Percentiles rank a stretch among this genome's conserved stretches.
Conservation (phyloP, 2,113 vertebrate species). For the Charina bottae region DNA sequence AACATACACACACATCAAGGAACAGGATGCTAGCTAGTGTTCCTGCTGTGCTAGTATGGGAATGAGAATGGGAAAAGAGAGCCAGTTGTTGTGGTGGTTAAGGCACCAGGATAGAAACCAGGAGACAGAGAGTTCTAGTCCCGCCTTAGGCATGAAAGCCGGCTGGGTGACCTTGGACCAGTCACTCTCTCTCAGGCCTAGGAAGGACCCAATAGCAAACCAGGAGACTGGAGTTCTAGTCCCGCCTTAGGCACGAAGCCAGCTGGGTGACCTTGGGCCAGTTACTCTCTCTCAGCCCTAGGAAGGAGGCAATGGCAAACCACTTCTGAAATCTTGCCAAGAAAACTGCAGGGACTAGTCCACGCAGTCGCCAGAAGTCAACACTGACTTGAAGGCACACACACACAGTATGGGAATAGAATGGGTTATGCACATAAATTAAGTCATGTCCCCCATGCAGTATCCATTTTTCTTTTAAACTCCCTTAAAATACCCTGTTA, state of each 20-base stretch:
- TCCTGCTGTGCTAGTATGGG: neutral
- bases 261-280: neutral
- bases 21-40: neutral
- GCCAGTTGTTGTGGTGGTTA: neutral
- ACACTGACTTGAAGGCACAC: no score
- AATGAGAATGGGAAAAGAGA: neutral
- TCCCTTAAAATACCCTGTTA: no score
- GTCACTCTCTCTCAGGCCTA: neutral
- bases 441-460: no score
- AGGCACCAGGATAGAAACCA: neutral
- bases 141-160: neutral
- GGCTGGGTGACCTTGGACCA: neutral
- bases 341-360: neutral
- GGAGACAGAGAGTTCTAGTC: neutral
- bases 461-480: no score
- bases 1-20: no score
- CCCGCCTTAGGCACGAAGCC: neutral
- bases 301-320: neutral
- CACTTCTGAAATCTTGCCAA: neutral
- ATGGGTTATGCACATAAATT: no score
- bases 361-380: no score
- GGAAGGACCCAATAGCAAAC: neutral
- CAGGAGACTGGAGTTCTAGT: neutral
- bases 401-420: no score
- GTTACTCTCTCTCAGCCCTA: neutral